phyloP scores from a whole-genome alignment of 2,888 invertebrate genomes.

The Deilephila elpenor region DNA sequence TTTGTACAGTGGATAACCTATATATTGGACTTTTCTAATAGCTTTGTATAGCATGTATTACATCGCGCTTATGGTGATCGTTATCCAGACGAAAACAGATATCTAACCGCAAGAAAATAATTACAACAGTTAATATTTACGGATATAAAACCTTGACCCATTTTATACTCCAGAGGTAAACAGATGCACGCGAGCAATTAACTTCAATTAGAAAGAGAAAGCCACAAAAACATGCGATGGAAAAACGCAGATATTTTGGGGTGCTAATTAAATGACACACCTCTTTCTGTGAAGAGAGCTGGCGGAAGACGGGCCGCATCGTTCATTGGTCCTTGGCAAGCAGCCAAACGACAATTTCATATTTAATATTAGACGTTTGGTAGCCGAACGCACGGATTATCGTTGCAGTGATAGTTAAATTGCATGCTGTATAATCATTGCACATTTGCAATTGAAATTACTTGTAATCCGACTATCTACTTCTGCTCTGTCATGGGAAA shows the following conservation, averaged over 20 bases:
- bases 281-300: constrained; percentile 23
- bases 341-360: constrained; percentile 31
- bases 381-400: constrained; percentile 8
- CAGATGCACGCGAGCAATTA: not conserved
- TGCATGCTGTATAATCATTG: not conserved
- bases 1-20: too few relatives aligned
- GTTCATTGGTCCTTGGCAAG: constrained; percentile 32
- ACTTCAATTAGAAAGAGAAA: not conserved
- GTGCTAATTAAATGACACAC: constrained; percentile 25
- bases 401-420: not conserved
- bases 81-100: too few relatives aligned
- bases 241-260: not conserved
- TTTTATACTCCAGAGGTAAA: not conserved
- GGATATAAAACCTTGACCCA: constrained; percentile 5
- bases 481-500: too few relatives aligned
- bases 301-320: constrained; percentile 29
- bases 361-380: constrained; percentile 33
- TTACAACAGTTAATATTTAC: too few relatives aligned
- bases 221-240: constrained; percentile 3
- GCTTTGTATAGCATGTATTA: too few relatives aligned
- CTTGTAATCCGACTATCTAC: too few relatives aligned
- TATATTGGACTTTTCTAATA: too few relatives aligned
- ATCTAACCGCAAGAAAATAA: too few relatives aligned
- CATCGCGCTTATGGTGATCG: too few relatives aligned
- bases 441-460: not conserved